Percentiles rank a stretch among this genome's conserved stretches.
These are phyloP conservation scores for Perodicticus potto DNA, from an alignment of 2,797 vertebrate species.

Conservation along the genomic window DNA sequence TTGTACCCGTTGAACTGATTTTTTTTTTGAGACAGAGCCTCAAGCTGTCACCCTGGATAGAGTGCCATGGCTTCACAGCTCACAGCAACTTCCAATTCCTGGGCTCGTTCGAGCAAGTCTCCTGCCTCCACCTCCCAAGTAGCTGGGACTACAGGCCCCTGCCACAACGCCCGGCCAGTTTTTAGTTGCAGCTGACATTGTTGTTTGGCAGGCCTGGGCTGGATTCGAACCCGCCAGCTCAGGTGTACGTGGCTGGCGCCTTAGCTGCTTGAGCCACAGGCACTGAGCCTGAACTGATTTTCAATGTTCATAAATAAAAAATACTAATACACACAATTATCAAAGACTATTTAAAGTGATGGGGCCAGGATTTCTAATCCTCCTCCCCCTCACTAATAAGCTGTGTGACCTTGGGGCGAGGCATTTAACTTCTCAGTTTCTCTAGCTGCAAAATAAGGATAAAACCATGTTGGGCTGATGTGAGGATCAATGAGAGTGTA, in stretches of 20 bases:
- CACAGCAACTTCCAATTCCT: too few relatives aligned
- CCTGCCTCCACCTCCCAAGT: too few relatives aligned
- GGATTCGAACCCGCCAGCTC: too few relatives aligned
- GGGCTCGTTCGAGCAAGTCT: too few relatives aligned
- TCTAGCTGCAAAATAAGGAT: neutral
- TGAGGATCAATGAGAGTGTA: neutral
- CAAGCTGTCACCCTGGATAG: too few relatives aligned
- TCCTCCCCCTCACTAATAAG: neutral
- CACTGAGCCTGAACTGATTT: neutral
- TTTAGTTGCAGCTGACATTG: too few relatives aligned
- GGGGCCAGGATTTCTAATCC: neutral
- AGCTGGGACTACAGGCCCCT: too few relatives aligned
- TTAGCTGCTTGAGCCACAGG: too few relatives aligned
- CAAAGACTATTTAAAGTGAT: slow-evolving; percentile 17
- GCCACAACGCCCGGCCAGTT: too few relatives aligned
- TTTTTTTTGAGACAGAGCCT: neutral
- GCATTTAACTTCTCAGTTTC: neutral
- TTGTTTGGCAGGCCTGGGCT: too few relatives aligned
- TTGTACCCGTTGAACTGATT: neutral
- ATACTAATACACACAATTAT: neutral
- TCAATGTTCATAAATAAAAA: slow-evolving; percentile 34
- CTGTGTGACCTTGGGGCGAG: neutral
- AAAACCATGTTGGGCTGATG: neutral
- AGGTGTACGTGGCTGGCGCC: too few relatives aligned
- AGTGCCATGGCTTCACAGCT: too few relatives aligned